phyloP scores from a whole-genome alignment of 2,797 vertebrate genomes.

The Danio jaintianensis region DNA sequence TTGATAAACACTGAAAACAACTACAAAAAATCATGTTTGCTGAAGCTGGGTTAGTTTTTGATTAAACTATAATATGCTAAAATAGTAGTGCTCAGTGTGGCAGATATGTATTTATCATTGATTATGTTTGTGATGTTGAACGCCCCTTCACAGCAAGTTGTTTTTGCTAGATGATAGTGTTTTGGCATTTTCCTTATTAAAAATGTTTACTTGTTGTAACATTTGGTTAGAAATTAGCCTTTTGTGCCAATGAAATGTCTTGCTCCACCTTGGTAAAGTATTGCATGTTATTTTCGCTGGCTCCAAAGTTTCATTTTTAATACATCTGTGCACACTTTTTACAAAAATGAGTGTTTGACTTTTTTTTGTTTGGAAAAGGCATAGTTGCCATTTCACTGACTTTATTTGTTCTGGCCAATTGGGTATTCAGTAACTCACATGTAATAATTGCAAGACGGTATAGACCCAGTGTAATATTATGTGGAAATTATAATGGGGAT shows the following conservation, averaged over 20 bases:
- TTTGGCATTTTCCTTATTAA: slow-evolving; percentile 2
- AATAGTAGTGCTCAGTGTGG: neutral
- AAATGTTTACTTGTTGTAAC: neutral
- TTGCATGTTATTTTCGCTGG: neutral
- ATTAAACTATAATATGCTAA: neutral
- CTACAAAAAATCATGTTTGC: neutral
- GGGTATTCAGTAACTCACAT: slow-evolving; percentile 51
- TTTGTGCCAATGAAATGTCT: neutral
- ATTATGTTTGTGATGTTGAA: slow-evolving; percentile 11
- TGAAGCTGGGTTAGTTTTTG: neutral
- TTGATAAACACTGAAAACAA: slow-evolving; percentile 11
- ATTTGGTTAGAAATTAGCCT: neutral
- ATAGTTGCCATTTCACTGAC: slow-evolving; percentile 35
- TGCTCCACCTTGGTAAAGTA: neutral
- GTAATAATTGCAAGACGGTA: slow-evolving; percentile 46
- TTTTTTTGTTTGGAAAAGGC: slow-evolving; percentile 24
- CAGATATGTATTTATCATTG: slow-evolving; percentile 18
- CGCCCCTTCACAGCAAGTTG: neutral
- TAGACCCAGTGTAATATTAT: slow-evolving; percentile 38
- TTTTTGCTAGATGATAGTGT: slow-evolving; percentile 13
- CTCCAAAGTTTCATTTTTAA: neutral
- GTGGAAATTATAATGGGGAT: slow-evolving; percentile 10
- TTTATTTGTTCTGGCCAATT: slow-evolving; percentile 55
- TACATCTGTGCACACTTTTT: slow-evolving; percentile 22
- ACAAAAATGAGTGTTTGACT: slow-evolving; percentile 52